These are phyloP conservation scores for Trypoxylus dichotomus DNA, from an alignment of 1,140 invertebrate species.

Conservation along the genomic window DNA sequence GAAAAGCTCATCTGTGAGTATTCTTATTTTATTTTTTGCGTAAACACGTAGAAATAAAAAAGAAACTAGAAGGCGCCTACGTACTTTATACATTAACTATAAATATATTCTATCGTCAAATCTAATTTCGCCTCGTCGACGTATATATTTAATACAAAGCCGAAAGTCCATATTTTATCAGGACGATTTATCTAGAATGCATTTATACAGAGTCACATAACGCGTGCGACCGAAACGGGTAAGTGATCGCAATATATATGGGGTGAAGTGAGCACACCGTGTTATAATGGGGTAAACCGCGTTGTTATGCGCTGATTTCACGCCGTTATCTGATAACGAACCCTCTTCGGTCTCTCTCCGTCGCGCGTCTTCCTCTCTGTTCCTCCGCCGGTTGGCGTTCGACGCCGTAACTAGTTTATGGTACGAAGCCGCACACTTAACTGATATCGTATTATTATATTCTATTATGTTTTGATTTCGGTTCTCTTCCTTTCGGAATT, in stretches of 20 bases:
- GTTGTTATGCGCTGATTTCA: conserved; percentile 54
- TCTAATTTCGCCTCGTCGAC: neutral
- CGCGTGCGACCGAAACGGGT: conserved; percentile 35
- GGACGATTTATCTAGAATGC: conserved; percentile 52
- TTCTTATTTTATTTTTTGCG: too few species aligned
- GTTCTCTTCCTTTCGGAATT: conserved; percentile 12
- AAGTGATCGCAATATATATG: conserved; percentile 28
- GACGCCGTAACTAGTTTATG: conserved; percentile 16
- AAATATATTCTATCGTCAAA: neutral
- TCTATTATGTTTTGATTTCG: conserved; percentile 30
- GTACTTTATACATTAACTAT: too few species aligned
- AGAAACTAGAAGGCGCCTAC: too few species aligned
- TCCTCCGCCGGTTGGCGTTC: neutral
- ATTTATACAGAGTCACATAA: conserved; percentile 46
- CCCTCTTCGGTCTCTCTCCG: conserved; percentile 33
- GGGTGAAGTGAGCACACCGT: conserved; percentile 40
- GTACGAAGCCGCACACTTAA: conserved; percentile 28
- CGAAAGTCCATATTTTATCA: conserved; percentile 53
- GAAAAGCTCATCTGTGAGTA: too few species aligned
- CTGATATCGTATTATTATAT: conserved; percentile 21
- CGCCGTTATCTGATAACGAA: conserved; percentile 50
- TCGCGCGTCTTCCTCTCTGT: neutral
- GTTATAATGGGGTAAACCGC: conserved; percentile 54
- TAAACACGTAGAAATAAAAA: too few species aligned
- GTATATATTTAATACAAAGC: conserved; percentile 29